Evolutionary conservation across 2,888 invertebrate genomes (phyloP), one percentile per base, ranked within the genome.

Genomic region (Drosophila sordidula): DNA sequence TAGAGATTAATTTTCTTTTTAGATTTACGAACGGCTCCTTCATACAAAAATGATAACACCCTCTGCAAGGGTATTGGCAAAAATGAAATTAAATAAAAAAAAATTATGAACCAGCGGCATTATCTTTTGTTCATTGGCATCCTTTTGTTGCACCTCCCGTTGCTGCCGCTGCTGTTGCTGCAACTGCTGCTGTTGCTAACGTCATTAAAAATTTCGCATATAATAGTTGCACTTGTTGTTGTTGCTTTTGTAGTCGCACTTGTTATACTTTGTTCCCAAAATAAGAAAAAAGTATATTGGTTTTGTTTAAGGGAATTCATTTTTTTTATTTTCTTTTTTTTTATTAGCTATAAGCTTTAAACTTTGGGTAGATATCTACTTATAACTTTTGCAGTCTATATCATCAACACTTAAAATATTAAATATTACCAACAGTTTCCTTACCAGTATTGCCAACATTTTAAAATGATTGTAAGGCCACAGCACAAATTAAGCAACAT

Each of bases 191-290:
- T 47, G 52, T 36, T 39, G 44, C 12, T 34, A 45, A 11, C 42
- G 38, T 26, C 51, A 42, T 64, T 76, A 73, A 63, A 70, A 62
- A 73, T 73, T 58, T 74, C 58, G 72, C 68, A 83, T 71, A 75
- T 75, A 78, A 80, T 71, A 71, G 71, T 73, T 73, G 64, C 49
- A 38, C 16, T 51, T 74, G 63, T 47, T 56, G 66, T 51, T 50
- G 50, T 39, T 73, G 29, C 9, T 29, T 9, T 29, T 29, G 62
- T 79, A 73, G 80, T 69, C 75, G 82, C 68, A 64, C 52, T 42
- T 42, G 18, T 2, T 11, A 14, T 42, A 6, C 52, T 18, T 18
- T 47, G 4, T 6, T 1, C 0, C 6, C 8, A 9, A n/a, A 39
- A 9, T 0, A 16, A 9, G 1, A 39, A 3, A 2, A 1, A 29